These are phyloP conservation scores for Tetramorium simillimum DNA, from an alignment of 1,140 invertebrate genomes.

Conservation along the genomic window DNA sequence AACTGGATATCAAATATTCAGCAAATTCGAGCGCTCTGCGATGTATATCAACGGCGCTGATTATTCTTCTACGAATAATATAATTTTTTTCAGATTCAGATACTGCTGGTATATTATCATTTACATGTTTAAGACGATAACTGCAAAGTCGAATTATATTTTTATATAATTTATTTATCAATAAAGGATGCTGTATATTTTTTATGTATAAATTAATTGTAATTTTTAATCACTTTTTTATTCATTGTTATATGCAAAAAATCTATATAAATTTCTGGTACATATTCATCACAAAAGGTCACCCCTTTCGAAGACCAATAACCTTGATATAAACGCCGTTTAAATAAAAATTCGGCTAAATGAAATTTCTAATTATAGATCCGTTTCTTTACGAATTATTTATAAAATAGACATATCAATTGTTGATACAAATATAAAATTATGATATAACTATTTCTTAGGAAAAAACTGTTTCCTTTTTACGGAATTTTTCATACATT, in stretches of 20 bases:
- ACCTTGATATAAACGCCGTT: too few relatives aligned
- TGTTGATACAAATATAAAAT: background rate
- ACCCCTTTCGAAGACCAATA: too few relatives aligned
- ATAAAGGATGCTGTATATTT: background rate
- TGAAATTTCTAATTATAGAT: too few relatives aligned
- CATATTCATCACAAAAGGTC: too few relatives aligned
- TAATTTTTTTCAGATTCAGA: background rate
- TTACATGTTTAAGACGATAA: slow-evolving; percentile 29
- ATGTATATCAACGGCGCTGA: slow-evolving; percentile 7
- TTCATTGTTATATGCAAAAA: too few relatives aligned
- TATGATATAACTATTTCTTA: background rate
- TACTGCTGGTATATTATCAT: background rate
- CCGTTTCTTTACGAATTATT: background rate
- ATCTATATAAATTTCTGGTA: too few relatives aligned
- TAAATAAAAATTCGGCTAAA: too few relatives aligned
- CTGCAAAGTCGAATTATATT: slow-evolving; percentile 4
- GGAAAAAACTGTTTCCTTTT: background rate
- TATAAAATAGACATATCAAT: background rate
- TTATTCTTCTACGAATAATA: slow-evolving; percentile 14
- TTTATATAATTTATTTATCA: background rate
- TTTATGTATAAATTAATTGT: slow-evolving; percentile 1
- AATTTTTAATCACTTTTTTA: background rate
- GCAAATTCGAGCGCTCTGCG: slow-evolving; percentile 28
- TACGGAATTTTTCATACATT: background rate
- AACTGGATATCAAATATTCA: background rate